phyloP scores from a whole-genome alignment of 2,113 vertebrate species.

The Sinocyclocheilus anophthalmus region DNA sequence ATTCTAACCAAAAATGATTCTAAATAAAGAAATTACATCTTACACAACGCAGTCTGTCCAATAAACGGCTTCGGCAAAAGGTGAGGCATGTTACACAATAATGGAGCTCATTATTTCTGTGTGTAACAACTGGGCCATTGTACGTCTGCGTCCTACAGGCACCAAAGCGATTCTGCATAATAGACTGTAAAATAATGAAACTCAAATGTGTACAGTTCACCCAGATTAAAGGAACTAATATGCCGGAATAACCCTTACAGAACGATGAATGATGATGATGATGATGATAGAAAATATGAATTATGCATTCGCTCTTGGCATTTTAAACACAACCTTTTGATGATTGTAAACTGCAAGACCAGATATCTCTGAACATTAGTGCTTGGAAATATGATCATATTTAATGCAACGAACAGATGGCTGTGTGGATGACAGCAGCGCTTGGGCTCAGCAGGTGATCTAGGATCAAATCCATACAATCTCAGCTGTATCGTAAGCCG shows the following conservation, averaged over 20 bases:
- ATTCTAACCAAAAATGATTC: background rate
- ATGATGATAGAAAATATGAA: background rate
- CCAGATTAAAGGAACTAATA: background rate
- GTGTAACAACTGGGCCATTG: background rate
- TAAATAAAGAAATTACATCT: background rate
- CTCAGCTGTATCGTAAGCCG: conserved; percentile 26
- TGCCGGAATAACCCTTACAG: background rate
- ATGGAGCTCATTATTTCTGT: background rate
- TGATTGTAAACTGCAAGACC: background rate
- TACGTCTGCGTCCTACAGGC: background rate
- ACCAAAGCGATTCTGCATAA: background rate
- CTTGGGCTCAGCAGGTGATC: conserved; percentile 38
- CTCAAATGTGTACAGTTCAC: background rate
- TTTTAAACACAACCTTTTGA: background rate
- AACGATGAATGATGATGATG: too few relatives aligned
- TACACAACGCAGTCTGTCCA: background rate
- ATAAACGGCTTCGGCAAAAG: background rate
- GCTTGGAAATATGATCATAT: background rate
- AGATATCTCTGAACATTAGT: background rate
- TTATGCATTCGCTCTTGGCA: background rate
- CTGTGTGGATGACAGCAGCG: background rate
- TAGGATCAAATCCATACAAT: conserved; percentile 20
- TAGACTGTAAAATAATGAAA: background rate
- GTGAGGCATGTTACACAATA: conserved; percentile 15
- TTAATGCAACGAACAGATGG: conserved; percentile 2